Percentiles rank a stretch among this genome's conserved stretches.
phyloP scores from a whole-genome alignment of 2,888 invertebrate species.

The Liopterus haemorrhoidalis region DNA sequence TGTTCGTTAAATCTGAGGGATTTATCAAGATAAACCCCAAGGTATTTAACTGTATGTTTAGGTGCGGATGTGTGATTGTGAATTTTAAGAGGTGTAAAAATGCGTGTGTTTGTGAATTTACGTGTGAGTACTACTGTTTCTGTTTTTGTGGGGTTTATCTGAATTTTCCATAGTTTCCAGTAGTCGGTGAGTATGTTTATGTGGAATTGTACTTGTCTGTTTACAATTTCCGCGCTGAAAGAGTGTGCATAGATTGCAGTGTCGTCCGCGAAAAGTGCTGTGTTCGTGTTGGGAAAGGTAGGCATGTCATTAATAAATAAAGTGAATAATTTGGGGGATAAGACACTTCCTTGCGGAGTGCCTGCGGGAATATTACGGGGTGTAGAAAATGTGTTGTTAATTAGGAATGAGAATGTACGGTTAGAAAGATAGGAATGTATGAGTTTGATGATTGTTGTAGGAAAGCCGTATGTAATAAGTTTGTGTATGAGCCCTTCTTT shows the following conservation, averaged over 20 bases:
- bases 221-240: neutral
- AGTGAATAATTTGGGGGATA: slow-evolving; percentile 28
- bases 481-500: slow-evolving; percentile 30
- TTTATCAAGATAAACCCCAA: neutral
- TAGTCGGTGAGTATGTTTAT: slow-evolving; percentile 6
- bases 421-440: slow-evolving; percentile 30
- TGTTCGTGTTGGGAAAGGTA: slow-evolving; percentile 19
- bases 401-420: slow-evolving; percentile 28
- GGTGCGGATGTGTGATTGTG: neutral
- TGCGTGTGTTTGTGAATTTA: neutral
- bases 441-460: slow-evolving; percentile 29
- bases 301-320: slow-evolving; percentile 31
- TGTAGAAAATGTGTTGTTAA: slow-evolving; percentile 25
- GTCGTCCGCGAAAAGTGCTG: slow-evolving; percentile 21
- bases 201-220: slow-evolving; percentile 6
- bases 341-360: slow-evolving; percentile 33
- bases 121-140: slow-evolving; percentile 15
- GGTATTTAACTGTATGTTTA: neutral
- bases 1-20: slow-evolving; percentile 26
- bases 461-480: slow-evolving; percentile 25
- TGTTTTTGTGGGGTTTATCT: slow-evolving; percentile 19
- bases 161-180: slow-evolving; percentile 18
- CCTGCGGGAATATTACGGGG: slow-evolving; percentile 30
- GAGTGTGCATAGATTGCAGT: slow-evolving; percentile 18
- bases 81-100: neutral